Evolutionary conservation across 1,140 invertebrate species (phyloP).

Genomic region (Psilanteris sp.): DNA sequence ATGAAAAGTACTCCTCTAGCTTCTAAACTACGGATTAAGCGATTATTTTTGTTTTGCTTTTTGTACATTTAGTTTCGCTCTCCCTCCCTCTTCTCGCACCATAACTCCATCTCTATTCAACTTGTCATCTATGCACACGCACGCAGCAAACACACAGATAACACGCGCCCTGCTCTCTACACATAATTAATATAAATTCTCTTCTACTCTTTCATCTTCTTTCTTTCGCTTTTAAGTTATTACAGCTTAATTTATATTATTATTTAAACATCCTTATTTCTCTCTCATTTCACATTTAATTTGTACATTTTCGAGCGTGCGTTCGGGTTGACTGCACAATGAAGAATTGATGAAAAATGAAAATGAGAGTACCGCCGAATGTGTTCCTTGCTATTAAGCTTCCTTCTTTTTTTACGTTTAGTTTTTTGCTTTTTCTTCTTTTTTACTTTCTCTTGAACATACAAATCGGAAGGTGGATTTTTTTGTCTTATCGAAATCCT

Average conservation of each 20-base stretch:
- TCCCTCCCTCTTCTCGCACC: slow-evolving; percentile 30
- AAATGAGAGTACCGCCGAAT: slow-evolving; percentile 62
- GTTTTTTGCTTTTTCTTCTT: no score
- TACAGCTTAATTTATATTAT: slow-evolving; percentile 76
- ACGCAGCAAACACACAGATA: slow-evolving; percentile 18
- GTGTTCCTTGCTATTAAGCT: slow-evolving; percentile 10
- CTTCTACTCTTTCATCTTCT: slow-evolving; percentile 10
- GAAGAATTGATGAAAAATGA: slow-evolving; percentile 64
- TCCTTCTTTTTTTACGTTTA: slow-evolving; percentile 2
- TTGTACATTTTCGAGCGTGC: slow-evolving; percentile 79
- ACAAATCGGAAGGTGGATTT: slow-evolving; percentile 65
- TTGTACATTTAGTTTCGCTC: slow-evolving; percentile 76
- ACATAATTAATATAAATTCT: slow-evolving; percentile 79
- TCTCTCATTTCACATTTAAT: slow-evolving; percentile 73
- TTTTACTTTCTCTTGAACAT: no score
- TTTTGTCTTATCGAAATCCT: slow-evolving; percentile 21
- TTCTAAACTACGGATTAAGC: slow-evolving; percentile 75
- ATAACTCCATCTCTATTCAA: neutral
- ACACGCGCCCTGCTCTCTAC: slow-evolving; percentile 47
- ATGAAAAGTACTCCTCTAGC: slow-evolving; percentile 73
- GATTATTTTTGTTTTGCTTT: slow-evolving; percentile 55
- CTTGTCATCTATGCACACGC: slow-evolving; percentile 7
- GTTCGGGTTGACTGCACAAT: slow-evolving; percentile 62
- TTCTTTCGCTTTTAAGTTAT: slow-evolving; percentile 61
- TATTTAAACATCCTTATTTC: slow-evolving; percentile 74